A percentile compares a stretch with the other conserved stretches of the same genome.
These are phyloP conservation scores for Motacilla alba DNA, from an alignment of 2,113 vertebrate species.

Conservation along the genomic window DNA sequence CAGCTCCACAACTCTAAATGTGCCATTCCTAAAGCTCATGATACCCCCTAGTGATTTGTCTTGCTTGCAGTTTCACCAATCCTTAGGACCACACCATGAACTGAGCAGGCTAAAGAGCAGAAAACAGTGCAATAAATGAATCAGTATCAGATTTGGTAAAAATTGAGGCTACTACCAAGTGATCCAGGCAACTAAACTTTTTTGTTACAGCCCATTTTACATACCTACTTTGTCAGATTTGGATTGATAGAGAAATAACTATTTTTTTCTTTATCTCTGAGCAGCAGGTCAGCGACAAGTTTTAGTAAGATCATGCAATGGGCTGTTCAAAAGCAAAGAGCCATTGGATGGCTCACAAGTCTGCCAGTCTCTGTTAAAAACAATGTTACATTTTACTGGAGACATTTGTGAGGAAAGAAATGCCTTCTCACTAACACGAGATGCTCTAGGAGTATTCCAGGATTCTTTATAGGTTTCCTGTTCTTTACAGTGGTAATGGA, in stretches of 20 bases:
- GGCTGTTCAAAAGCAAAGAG: background rate
- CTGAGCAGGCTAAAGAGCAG: background rate
- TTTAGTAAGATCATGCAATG: background rate
- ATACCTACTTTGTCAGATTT: background rate
- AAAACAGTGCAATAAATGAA: background rate
- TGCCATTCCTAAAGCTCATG: background rate
- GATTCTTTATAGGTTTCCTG: background rate
- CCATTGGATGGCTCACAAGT: background rate
- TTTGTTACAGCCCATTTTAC: background rate
- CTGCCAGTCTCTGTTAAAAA: background rate
- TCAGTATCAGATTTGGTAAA: background rate
- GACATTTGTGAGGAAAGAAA: background rate
- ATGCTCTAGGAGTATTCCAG: background rate
- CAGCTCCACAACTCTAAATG: background rate
- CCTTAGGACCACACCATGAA: background rate
- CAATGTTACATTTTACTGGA: background rate
- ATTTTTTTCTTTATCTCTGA: background rate
- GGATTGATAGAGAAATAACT: background rate
- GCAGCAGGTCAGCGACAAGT: background rate
- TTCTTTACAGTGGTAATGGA: background rate
- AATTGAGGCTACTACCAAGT: background rate
- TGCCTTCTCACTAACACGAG: fast-evolving
- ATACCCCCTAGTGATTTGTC: background rate
- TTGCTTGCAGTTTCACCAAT: background rate
- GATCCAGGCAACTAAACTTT: background rate